These are phyloP conservation scores for Orycteropus afer DNA, from an alignment of 2,113 vertebrate species.

Conservation along the genomic window DNA sequence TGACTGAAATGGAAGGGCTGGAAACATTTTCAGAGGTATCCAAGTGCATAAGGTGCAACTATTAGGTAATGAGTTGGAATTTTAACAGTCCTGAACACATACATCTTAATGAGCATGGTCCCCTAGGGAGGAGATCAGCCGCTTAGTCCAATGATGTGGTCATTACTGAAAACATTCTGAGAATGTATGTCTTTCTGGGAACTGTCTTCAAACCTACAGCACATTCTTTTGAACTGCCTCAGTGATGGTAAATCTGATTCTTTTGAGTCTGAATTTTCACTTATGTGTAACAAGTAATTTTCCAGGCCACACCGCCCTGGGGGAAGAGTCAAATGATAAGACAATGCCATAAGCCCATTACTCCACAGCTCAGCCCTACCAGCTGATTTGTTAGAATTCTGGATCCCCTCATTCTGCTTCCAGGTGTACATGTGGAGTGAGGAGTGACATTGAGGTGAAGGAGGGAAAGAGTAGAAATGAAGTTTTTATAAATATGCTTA, in stretches of 20 bases:
- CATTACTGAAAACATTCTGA: slow-evolving; percentile 73
- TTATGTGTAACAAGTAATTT: slow-evolving; percentile 59
- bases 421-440: background rate
- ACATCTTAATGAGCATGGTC: slow-evolving; percentile 63
- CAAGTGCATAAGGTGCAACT: slow-evolving; percentile 73
- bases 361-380: background rate
- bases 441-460: background rate
- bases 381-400: slow-evolving; percentile 15
- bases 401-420: slow-evolving; percentile 1
- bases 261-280: slow-evolving; percentile 52
- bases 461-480: background rate
- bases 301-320: slow-evolving; percentile 22
- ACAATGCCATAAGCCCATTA: slow-evolving; percentile 62
- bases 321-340: slow-evolving; percentile 56
- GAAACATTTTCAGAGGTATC: slow-evolving; percentile 79
- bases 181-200: slow-evolving; percentile 68
- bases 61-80: slow-evolving; percentile 79
- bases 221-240: slow-evolving; percentile 72
- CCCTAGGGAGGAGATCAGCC: slow-evolving; percentile 51
- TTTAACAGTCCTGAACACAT: slow-evolving; percentile 65
- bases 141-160: slow-evolving; percentile 55
- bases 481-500: background rate
- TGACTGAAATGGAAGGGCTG: slow-evolving; percentile 66
- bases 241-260: slow-evolving; percentile 59
- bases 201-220: slow-evolving; percentile 61